Evolutionary conservation across 2,797 vertebrate genomes (phyloP), one percentile per base, ranked within the genome.

Genomic region (Adelosebastes latens): DNA sequence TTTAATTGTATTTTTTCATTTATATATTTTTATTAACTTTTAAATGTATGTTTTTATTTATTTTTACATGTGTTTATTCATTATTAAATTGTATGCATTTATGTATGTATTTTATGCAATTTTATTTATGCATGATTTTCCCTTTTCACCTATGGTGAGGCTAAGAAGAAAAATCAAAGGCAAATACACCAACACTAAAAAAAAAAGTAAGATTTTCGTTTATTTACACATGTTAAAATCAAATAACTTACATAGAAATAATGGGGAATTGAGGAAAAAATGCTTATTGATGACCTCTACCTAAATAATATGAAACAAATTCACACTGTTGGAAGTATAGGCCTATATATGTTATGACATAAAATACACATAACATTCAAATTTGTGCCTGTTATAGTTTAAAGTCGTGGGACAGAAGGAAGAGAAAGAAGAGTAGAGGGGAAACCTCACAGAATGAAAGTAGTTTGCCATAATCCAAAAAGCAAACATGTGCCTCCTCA

Each of bases 401-500:
- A 8, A 5, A 56, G n/a, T 8, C 6, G 22, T 34, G 6, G 7
- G 29, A 16, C 1, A 56, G 18, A n/a, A 80, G 52, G 6, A 55
- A 14, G n/a, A 20, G 49, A 58, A 39, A 52, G 31, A 10, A 39
- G 29, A 49, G 5, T 11, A 12, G 14, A 52, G 27, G 56, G 60
- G 22, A 31, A 39, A 61, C 52, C 22, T 56, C 64, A 8, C 55
- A 32, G 39, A 80, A 53, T 63, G 16, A 75, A 75, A 73, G 71
- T 31, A 27, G 24, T 62, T 69, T 32, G 31, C 63, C 68, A 39
- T 78, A 79, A 83, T 87, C 79, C 61, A 60, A 76, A 85, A 83
- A n/a, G 89, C 77, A 82, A 89, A 85, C 81, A 85, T 24, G 89
- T 64, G 80, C 67, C 63, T 86, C 67, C 60, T 86, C 80, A 60